Evolutionary conservation across 2,888 invertebrate genomes (phyloP), one percentile per base, ranked within the genome.

Genomic region (Limenitis camilla): DNA sequence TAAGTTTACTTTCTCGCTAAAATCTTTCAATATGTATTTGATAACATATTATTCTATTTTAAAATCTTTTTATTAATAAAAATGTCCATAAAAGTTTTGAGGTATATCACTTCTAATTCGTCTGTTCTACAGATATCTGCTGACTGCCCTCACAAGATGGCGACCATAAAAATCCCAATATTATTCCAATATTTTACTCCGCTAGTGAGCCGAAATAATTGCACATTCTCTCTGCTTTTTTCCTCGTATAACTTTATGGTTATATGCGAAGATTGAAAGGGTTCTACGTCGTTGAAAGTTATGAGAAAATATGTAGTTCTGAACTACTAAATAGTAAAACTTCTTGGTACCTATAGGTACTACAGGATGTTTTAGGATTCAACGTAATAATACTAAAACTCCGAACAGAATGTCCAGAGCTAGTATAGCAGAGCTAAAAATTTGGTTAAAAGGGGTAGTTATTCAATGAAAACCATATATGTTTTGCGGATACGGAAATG

Each of bases 161-260:
- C 35, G 38, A 57, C 51, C 49, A 55, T 61, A 61, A 61, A 60
- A 59, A 61, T 53, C 49, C 57, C 44, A 57, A 61, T 58, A 59
- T 59, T 61, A 60, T 59, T 60, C 58, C 56, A 56, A 54, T 58
- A 59, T 55, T 56, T 61, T 49, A 59, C 49, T 49, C 31, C 44
- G 49, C 52, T 59, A 51, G 57, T 58, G 59, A 59, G 55, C 55
- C 51, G 58, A 43, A 55, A 55, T 61, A 58, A 58, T 57, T 58
- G 59, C 44, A 38, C 43, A 56, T 58, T 58, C 60, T 44, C 39
- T 19, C 35, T 32, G 40, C 53, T 35, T 44, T 44, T 9, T 28
- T 45, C 9, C 8, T 51, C 47, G 44, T 55, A 46, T 43, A 44
- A 36, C 46, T 56, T 56, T 56, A 56, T 42, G 52, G 44, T 56